Percentiles rank a stretch among this genome's conserved stretches.
Evolutionary conservation across 2,888 invertebrate species (phyloP).

Genomic region (Portevinia maculata): DNA sequence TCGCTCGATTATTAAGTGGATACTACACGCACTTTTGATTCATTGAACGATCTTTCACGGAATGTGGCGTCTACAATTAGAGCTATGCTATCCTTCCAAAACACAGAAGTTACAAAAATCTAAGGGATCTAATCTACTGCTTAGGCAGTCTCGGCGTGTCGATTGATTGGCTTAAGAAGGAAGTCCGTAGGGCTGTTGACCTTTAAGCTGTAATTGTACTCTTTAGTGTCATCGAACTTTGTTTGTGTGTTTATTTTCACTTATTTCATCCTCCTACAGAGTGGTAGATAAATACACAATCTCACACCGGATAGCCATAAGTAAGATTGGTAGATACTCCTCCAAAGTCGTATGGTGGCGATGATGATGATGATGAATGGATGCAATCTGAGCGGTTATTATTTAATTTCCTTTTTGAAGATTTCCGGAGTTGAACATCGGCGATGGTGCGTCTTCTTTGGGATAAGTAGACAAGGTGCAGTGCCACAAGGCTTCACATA

Average conservation of each 20-base stretch:
- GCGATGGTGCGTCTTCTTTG: background rate
- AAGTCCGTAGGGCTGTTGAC: slow-evolving; percentile 11
- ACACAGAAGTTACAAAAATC: slow-evolving; percentile 27
- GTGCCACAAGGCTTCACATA: slow-evolving; percentile 8
- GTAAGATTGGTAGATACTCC: background rate
- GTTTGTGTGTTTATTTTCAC: slow-evolving; percentile 43
- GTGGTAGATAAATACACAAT: background rate
- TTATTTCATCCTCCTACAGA: slow-evolving; percentile 19
- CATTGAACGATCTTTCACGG: slow-evolving; percentile 18
- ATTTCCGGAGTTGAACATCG: slow-evolving; percentile 56
- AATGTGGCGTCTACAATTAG: slow-evolving; percentile 1
- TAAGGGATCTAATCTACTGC: slow-evolving; percentile 3
- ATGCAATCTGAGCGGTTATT: slow-evolving; percentile 49
- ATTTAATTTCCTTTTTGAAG: slow-evolving; percentile 49
- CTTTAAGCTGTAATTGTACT: slow-evolving; percentile 23
- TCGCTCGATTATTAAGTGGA: background rate
- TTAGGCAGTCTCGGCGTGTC: background rate
- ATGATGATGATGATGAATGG: slow-evolving; percentile 50
- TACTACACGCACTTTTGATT: slow-evolving; percentile 11
- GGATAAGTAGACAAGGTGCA: slow-evolving; percentile 7
- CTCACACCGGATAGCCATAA: background rate
- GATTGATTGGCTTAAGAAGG: slow-evolving; percentile 34
- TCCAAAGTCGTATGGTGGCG: slow-evolving; percentile 21
- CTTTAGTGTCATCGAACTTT: slow-evolving; percentile 45
- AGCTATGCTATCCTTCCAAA: slow-evolving; percentile 9